A percentile compares a stretch with the other conserved stretches of the same genome.
Conservation (phyloP, 1,140 invertebrate genomes). For the Zaprionus ghesquierei region DNA sequence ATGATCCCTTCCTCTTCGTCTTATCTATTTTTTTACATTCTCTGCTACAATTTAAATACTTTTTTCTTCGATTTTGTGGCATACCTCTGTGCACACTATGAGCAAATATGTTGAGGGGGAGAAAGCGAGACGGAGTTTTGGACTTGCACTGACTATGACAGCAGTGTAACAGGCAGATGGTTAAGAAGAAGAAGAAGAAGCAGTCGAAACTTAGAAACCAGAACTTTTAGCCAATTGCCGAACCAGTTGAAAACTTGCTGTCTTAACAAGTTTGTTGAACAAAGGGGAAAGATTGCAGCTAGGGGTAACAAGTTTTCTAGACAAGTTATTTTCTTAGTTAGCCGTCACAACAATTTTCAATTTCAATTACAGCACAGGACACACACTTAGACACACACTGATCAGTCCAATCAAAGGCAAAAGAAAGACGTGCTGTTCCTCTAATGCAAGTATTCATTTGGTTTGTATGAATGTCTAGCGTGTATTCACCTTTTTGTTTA, state of each 20-base stretch:
- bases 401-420: constrained; percentile 7
- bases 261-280: constrained; percentile 14
- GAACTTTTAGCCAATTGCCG: constrained; percentile 44
- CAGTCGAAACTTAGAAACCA: constrained; percentile 27
- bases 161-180: constrained; percentile 18
- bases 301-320: background rate
- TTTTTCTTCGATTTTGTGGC: constrained; percentile 5
- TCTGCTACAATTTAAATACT: no score
- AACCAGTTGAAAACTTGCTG: constrained; percentile 27
- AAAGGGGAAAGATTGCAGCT: background rate
- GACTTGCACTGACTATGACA: constrained; percentile 53
- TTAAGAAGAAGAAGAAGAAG: constrained; percentile 9
- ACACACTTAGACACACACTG: background rate
- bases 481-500: background rate
- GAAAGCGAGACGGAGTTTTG: constrained; percentile 8
- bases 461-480: background rate
- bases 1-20: no score
- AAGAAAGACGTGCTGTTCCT: background rate
- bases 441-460: background rate
- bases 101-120: constrained; percentile 47
- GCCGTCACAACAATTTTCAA: constrained; percentile 33
- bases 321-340: background rate
- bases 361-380: constrained; percentile 31
- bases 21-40: no score
- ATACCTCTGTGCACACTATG: constrained; percentile 44